phyloP scores from a whole-genome alignment of 2,797 vertebrate genomes.

The Acipenser oxyrinchus region DNA sequence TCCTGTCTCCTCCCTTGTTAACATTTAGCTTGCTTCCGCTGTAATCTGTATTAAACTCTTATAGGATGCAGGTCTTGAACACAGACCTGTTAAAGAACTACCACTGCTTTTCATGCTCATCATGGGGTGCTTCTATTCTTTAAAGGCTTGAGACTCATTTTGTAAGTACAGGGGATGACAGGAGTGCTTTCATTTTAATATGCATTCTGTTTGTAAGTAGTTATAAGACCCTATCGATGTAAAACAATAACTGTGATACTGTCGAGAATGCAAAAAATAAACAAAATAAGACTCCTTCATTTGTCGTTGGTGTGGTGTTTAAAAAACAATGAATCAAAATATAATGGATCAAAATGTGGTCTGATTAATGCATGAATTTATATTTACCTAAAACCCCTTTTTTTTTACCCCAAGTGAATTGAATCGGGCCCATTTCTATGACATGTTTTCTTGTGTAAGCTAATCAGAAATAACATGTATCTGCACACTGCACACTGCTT shows the following conservation, averaged over 20 bases:
- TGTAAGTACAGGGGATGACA: conserved; percentile 58
- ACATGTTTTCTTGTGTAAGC: too few relatives aligned
- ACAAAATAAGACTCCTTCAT: conserved; percentile 66
- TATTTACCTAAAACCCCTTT: too few relatives aligned
- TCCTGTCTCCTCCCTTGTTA: conserved; percentile 47
- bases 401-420: too few relatives aligned
- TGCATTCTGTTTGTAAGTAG: conserved; percentile 84
- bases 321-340: not conserved
- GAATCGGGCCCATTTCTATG: too few relatives aligned
- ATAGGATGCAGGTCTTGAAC: conserved; percentile 58
- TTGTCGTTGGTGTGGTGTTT: conserved; percentile 25
- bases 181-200: conserved; percentile 76
- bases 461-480: too few relatives aligned
- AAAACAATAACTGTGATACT: conserved; percentile 88
- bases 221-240: conserved; percentile 72
- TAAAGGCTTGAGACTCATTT: conserved; percentile 59
- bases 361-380: too few relatives aligned
- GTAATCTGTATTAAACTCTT: conserved; percentile 55
- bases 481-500: too few relatives aligned
- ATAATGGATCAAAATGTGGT: not conserved
- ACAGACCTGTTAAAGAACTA: conserved; percentile 57
- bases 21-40: conserved; percentile 61
- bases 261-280: conserved; percentile 86
- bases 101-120: conserved; percentile 45
- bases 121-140: conserved; percentile 58